Evolutionary conservation across 2,888 invertebrate genomes (phyloP).

Genomic region (Eupithecia insigniata): DNA sequence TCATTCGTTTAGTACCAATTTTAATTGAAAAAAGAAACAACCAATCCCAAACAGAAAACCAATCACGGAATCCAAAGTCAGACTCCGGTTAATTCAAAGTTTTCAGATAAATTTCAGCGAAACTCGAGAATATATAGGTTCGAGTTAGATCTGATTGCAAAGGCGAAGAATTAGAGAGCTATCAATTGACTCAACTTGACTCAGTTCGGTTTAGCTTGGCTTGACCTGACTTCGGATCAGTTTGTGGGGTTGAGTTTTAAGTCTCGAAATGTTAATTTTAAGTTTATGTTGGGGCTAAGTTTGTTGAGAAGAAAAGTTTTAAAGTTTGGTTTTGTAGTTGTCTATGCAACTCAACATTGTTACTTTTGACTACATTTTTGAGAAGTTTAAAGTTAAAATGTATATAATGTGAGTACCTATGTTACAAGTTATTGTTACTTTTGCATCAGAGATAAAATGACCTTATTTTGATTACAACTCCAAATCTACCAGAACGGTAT

Average conservation of each 20-base stretch:
- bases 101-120: conserved; percentile 43
- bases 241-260: conserved; percentile 9
- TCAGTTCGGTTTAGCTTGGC: conserved; percentile 3
- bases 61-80: conserved; percentile 25
- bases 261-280: conserved; percentile 8
- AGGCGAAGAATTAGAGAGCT: conserved; percentile 30
- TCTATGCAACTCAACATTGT: background rate
- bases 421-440: too few relatives aligned
- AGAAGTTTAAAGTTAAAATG: too few relatives aligned
- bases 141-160: conserved; percentile 32
- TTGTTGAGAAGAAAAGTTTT: background rate
- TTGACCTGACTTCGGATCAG: conserved; percentile 7
- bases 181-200: conserved; percentile 25
- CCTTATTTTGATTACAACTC: too few relatives aligned
- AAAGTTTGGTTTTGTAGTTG: background rate
- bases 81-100: conserved; percentile 43
- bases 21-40: conserved; percentile 11
- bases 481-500: background rate
- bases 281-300: conserved; percentile 2
- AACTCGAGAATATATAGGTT: conserved; percentile 45
- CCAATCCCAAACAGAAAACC: conserved; percentile 18
- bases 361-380: background rate
- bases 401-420: too few relatives aligned
- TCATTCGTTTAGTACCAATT: background rate
- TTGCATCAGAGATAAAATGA: too few relatives aligned